Conservation (phyloP, 2,113 vertebrate genomes). For the Anguilla japonica region DNA sequence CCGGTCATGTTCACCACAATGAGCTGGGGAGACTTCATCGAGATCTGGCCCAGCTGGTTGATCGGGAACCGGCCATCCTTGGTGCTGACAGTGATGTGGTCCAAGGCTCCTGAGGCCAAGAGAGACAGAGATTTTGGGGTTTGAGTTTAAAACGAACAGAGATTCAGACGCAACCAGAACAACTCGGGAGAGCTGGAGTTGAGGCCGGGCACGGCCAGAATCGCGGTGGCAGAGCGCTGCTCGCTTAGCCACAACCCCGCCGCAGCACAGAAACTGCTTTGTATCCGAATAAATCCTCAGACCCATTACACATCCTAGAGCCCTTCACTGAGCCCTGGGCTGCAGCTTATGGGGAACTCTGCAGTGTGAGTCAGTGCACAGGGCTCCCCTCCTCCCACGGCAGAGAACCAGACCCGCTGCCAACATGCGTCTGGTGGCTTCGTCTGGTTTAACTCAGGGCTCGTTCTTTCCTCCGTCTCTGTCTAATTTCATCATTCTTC, state of each 20-base stretch:
- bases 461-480: slow-evolving; percentile 64
- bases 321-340: neutral
- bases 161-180: neutral
- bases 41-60: slow-evolving; percentile 94
- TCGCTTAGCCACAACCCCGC: neutral
- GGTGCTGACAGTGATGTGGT: slow-evolving; percentile 85
- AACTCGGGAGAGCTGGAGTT: too few species aligned
- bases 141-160: neutral
- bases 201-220: neutral
- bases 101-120: slow-evolving; percentile 78
- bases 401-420: slow-evolving; percentile 32
- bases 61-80: slow-evolving; percentile 88
- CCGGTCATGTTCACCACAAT: slow-evolving; percentile 88
- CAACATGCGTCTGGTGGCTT: slow-evolving; percentile 46
- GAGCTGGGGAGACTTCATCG: slow-evolving; percentile 88
- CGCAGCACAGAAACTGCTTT: neutral
- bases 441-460: slow-evolving; percentile 70
- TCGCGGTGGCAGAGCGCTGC: neutral
- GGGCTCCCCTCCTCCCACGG: neutral
- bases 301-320: neutral
- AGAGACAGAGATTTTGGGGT: neutral
- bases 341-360: neutral
- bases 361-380: neutral
- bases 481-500: slow-evolving; percentile 63
- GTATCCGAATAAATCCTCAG: neutral